Conservation (phyloP, 2,113 vertebrate species). For the Protomyctophum bolini region DNA sequence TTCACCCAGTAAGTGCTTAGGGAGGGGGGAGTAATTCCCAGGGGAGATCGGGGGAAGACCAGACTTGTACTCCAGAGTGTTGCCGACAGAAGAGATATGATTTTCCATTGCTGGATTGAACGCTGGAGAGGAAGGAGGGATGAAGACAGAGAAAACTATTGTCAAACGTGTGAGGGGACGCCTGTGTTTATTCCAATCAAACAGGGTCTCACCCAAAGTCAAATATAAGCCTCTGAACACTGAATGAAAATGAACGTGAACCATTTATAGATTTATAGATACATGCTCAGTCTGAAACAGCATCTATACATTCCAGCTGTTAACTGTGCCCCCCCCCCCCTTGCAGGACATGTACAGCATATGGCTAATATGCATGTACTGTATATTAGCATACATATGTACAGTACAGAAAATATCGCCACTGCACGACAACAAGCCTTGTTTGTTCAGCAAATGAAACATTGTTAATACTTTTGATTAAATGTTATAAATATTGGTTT, state of each 20-base stretch:
- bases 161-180: neutral
- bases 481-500: too few relatives aligned
- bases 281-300: neutral
- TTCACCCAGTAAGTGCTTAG: constrained; percentile 93
- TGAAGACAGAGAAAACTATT: constrained; percentile 56
- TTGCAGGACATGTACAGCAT: too few relatives aligned
- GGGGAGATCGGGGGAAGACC: constrained; percentile 90
- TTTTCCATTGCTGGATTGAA: constrained; percentile 96
- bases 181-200: too few relatives aligned
- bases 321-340: neutral
- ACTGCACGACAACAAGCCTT: too few relatives aligned
- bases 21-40: constrained; percentile 92
- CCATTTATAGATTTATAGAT: constrained; percentile 68
- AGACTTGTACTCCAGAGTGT: constrained; percentile 95
- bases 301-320: neutral
- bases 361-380: too few relatives aligned
- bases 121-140: constrained; percentile 65
- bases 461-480: too few relatives aligned
- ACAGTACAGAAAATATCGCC: too few relatives aligned
- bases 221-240: neutral
- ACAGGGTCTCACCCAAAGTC: too few relatives aligned
- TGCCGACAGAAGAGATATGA: constrained; percentile 88
- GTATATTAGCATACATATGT: too few relatives aligned
- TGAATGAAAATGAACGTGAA: constrained; percentile 42
- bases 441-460: too few relatives aligned